phyloP scores from a whole-genome alignment of 2,888 invertebrate species.

The Tachina fera region DNA sequence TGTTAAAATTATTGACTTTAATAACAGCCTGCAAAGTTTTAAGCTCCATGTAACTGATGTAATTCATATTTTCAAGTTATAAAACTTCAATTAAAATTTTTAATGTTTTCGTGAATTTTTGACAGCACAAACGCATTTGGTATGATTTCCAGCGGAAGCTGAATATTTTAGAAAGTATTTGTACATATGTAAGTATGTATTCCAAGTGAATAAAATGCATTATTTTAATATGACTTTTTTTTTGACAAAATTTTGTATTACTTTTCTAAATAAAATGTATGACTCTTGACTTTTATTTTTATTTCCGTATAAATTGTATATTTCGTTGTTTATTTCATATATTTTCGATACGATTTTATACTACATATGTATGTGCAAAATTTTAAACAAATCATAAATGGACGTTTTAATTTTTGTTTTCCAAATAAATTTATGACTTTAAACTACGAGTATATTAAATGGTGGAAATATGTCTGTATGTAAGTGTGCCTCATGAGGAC shows the following conservation, averaged over 20 bases:
- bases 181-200: background rate
- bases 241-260: slow-evolving; percentile 29
- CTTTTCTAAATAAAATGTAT: slow-evolving; percentile 19
- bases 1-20: no score
- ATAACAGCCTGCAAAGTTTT: background rate
- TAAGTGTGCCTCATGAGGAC: slow-evolving; percentile 13
- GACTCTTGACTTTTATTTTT: slow-evolving; percentile 49
- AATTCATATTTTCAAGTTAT: background rate
- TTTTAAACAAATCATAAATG: slow-evolving; percentile 52
- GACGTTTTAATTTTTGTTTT: slow-evolving; percentile 35
- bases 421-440: slow-evolving; percentile 29
- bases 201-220: slow-evolving; percentile 23
- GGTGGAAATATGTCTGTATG: background rate
- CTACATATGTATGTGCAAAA: background rate
- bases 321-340: slow-evolving; percentile 21
- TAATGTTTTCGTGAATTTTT: slow-evolving; percentile 42
- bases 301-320: slow-evolving; percentile 63
- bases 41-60: background rate
- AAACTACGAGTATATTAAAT: slow-evolving; percentile 9
- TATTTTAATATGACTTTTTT: slow-evolving; percentile 10
- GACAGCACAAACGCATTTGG: slow-evolving; percentile 54
- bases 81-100: slow-evolving; percentile 38
- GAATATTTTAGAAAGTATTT: slow-evolving; percentile 70
- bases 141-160: slow-evolving; percentile 63
- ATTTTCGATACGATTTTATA: slow-evolving; percentile 32